These are phyloP conservation scores for Myopa tessellatipennis DNA, from an alignment of 2,888 invertebrate genomes.

Conservation along the genomic window DNA sequence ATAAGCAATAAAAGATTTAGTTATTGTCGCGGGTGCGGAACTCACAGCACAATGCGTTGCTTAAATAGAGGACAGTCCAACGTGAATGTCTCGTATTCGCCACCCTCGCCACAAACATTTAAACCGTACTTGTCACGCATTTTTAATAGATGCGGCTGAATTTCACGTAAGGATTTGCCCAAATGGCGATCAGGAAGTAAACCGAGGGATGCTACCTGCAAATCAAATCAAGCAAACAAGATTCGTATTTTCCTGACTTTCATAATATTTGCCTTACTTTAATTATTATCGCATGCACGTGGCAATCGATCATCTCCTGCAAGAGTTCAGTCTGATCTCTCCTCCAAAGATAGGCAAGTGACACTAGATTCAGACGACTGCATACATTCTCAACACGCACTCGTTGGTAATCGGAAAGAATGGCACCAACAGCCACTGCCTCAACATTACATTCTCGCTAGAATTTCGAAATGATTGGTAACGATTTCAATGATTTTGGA, in stretches of 20 bases:
- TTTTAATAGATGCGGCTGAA: constrained; percentile 86
- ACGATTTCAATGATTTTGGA: too few relatives aligned
- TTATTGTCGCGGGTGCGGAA: constrained; percentile 54
- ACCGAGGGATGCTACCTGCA: constrained; percentile 84
- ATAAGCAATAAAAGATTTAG: neutral
- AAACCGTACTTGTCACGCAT: constrained; percentile 95
- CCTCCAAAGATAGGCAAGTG: constrained; percentile 95
- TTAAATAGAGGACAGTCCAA: constrained; percentile 96
- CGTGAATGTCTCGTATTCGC: constrained; percentile 98
- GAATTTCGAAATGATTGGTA: constrained; percentile 1
- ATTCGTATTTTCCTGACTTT: neutral
- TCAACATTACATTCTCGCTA: constrained; percentile 79
- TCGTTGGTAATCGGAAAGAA: constrained; percentile 98
- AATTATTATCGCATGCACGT: constrained; percentile 93
- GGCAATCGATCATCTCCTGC: constrained; percentile 95
- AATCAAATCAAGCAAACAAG: constrained; percentile 32
- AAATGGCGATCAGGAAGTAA: constrained; percentile 88
- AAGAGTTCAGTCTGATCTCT: constrained; percentile 93
- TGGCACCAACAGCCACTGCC: constrained; percentile 97
- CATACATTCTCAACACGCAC: constrained; percentile 99
- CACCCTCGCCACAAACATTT: constrained; percentile 98
- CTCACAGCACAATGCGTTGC: constrained; percentile 90
- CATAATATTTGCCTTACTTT: constrained; percentile 75
- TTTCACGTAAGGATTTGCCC: constrained; percentile 84
- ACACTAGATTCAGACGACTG: constrained; percentile 85